phyloP scores from a whole-genome alignment of 1,140 invertebrate species.

The Zaprionus africanus region DNA sequence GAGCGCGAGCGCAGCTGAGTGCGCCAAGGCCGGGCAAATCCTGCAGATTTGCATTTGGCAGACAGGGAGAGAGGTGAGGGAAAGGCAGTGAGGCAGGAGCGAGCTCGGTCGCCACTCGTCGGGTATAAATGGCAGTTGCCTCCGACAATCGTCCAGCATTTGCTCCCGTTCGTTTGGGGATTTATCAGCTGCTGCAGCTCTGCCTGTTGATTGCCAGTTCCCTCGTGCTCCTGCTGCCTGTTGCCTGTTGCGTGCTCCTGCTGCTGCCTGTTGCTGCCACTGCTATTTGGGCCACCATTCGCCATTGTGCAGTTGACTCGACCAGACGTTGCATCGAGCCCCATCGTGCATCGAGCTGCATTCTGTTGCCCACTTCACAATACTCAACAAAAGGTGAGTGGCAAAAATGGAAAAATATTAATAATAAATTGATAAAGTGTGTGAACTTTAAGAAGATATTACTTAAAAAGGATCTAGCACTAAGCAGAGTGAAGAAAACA shows the following conservation, averaged over 20 bases:
- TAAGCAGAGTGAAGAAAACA: no score
- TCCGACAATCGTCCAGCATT: constrained; percentile 27
- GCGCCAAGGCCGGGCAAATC: constrained; percentile 1
- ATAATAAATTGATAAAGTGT: neutral
- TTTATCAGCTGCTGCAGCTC: constrained; percentile 8
- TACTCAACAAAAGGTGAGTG: constrained; percentile 33
- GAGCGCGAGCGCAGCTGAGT: neutral
- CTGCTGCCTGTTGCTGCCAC: neutral
- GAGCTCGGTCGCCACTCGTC: neutral
- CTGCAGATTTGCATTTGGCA: constrained; percentile 16
- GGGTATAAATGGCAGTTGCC: constrained; percentile 47
- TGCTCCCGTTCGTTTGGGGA: constrained; percentile 14
- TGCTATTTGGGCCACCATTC: constrained; percentile 5
- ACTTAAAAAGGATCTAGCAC: no score
- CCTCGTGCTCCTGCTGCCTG: neutral
- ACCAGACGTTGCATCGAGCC: neutral
- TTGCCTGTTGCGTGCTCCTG: neutral
- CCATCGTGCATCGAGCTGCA: neutral
- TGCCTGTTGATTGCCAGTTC: constrained; percentile 16
- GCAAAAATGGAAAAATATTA: no score
- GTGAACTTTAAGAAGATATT: neutral
- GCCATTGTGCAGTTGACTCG: constrained; percentile 12
- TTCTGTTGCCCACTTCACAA: constrained; percentile 2
- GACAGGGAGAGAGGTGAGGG: no score
- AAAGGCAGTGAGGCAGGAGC: neutral